A percentile compares a stretch with the other conserved stretches of the same genome.
phyloP scores from a whole-genome alignment of 2,797 vertebrate species.

The Scolopax rusticola region DNA sequence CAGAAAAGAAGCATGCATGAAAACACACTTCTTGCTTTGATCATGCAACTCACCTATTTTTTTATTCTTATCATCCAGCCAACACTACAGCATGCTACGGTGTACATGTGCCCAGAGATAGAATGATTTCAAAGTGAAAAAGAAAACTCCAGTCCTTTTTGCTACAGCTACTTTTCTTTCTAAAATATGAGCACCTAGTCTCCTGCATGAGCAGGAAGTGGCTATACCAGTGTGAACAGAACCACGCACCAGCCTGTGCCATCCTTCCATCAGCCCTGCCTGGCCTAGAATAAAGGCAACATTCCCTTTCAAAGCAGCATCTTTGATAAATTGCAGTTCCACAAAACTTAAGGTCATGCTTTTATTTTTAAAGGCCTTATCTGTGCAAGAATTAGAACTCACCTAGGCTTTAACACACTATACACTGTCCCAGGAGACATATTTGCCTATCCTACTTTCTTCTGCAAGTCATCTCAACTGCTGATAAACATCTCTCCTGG shows the following conservation, averaged over 20 bases:
- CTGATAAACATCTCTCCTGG: background rate
- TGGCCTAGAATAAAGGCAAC: background rate
- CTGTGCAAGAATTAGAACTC: background rate
- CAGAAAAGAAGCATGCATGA: slow-evolving; percentile 4
- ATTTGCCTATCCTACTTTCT: background rate
- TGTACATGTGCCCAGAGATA: background rate
- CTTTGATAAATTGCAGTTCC: background rate
- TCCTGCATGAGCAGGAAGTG: background rate
- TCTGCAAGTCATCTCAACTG: background rate
- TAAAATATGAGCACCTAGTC: background rate
- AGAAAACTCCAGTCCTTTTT: background rate
- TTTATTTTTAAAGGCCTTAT: background rate
- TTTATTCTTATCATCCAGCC: background rate
- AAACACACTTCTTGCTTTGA: background rate
- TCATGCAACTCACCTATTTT: background rate
- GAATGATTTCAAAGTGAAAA: background rate
- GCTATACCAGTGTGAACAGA: background rate
- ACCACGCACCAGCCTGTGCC: background rate
- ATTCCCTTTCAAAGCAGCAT: background rate
- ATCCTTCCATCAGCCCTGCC: background rate
- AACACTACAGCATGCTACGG: background rate
- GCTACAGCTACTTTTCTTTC: background rate
- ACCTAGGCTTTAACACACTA: background rate
- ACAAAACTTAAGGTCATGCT: background rate
- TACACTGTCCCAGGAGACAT: background rate